Base-by-base conservation (phyloP, 2,113 vertebrate species). In the Psittacara wagleri region DNA sequence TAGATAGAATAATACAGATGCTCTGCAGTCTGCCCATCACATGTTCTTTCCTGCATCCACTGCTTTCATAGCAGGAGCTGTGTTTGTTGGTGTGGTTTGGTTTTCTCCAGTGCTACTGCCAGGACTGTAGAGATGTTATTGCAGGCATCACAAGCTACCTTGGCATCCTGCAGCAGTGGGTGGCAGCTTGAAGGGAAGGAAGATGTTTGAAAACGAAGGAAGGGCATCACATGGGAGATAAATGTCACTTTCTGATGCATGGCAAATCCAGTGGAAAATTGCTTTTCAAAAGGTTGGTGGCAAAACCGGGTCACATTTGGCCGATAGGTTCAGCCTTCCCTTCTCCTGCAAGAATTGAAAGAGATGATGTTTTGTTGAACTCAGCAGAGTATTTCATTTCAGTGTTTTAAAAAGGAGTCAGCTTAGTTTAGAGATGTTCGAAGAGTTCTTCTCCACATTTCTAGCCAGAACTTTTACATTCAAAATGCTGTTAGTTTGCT, bases 1-100 rank as follows among this genome's bases (percentile, higher is more conserved):
- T 75, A 83, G 76, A 78, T 73, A 83, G 31, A 59, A 49, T 68
- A 49, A 51, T 11, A 25, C 20, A 62, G n/a, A 20, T 2, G 3
- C 18, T 86, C 44, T 80, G 51, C 79, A 78, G 27, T 66, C 79
- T 86, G 92, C 85, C 87, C 52, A 55, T 93, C 90, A 75, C 16
- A n/a, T 25, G 15, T 44, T 64, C 55, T 92, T 69, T 74, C 35
- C 61, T 0, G 1, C 74, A 68, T 54, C 82, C 1, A 0, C 7
- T 39, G 49, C 43, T 88, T 88, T 88, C 46, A 5, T 28, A 55
- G 78, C 8, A 0, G 54, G 85, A 88, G 33, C 15, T 48, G 27
- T 66, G 33, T 13, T 88, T 55, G 20, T 43, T 77, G 48, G 39
- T 2, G 3, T 3, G 14, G 41, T 35, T 95, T 62, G 43, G 18